Base-by-base conservation (phyloP, 2,797 vertebrate species). In the Melanotaenia boesemani region DNA sequence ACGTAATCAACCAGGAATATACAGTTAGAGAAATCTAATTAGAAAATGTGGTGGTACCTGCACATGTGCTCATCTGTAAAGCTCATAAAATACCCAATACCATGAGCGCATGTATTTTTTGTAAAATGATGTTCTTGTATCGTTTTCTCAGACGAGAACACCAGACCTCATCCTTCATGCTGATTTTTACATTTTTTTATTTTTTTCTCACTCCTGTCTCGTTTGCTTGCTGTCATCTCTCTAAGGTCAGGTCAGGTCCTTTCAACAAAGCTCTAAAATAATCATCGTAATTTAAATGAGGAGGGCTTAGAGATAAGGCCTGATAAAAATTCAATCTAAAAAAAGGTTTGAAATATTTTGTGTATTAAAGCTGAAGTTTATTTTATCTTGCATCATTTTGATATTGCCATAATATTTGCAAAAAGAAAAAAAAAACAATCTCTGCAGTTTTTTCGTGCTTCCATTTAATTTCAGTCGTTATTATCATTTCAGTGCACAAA, bases 71-170 rank as follows among this genome's bases (percentile, higher is more conserved):
- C 10, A 20, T 74, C 71, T 69, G 48, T 62, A n/a, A 74, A 75
- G 39, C 37, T 46, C 61, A 75, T 79, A 24, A 69, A 79, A 71
- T 50, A 70, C 10, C 57, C 46, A 46, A 61, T 59, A 57, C 22
- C 20, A 60, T 46, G 28, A 63, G 26, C 63, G 37, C 18, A n/a
- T 52, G 28, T 34, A 32, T 72, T 83, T 75, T 71, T 12, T 66
- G 70, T 67, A 70, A 9, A 65, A 16, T 52, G 46, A 64, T 70
- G 18, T 71, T 55, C 30, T 74, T 39, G 13, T 76, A 37, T 85
- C 55, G 5, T 73, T 85, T 81, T 74, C 44, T 37, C 50, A 80
- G 76, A 91, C 76, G 83, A 76, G 67, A 89, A 76, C 16, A 82
- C 69, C 84, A 89, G 83, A 82, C 67, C 5, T 67, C 24, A 26